Evolutionary conservation across 1,140 invertebrate genomes (phyloP), one percentile per base, ranked within the genome.

Genomic region (Achatina immaculata): DNA sequence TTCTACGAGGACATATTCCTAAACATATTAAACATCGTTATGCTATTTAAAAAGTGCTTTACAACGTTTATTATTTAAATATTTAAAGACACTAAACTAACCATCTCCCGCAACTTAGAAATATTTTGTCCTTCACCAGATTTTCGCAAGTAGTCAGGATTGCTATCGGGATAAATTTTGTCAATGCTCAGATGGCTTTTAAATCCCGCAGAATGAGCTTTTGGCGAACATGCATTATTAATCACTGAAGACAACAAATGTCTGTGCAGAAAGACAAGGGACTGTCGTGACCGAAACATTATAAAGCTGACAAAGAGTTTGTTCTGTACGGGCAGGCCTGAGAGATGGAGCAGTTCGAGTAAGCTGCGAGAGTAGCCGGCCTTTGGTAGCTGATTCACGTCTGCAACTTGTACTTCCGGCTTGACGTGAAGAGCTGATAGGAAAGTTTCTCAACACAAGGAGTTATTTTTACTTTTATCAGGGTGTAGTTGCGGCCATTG

Each of bases 171-270:
- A 55, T 72, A 80, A 31, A 80, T 31, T 72, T 80, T 80, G 34
- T 80, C 78, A 43, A 80, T 36, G 48, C 68, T 80, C 1, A 72
- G 6, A 42, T 80, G 42, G 40, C 78, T 80, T 72, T 80, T 80
- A 45, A 66, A 78, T 6, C 42, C 14, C 4, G 51, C 58, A 6
- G 48, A 38, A 34, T 55, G 51, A 19, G 42, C n/a, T 58, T 58
- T 76, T 74, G 68, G 38, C 40, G 42, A 71, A 42, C 68, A 42
- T 71, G 1, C 38, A 24, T 71, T 31, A 24, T 31, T 31, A 31
- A 62, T 62, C 11, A 31, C 16, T 31, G 28, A 62, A n/a, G n/a
- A n/a, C 28, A 31, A 31, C n/a, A 31, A 62, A n/a, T 62, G 58
- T 28, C 58, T 62, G 16, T 21, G 7, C 21, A 55, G 48, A 62